These are phyloP conservation scores for Hydrotaea cyrtoneurina DNA, from an alignment of 2,888 invertebrate genomes.

Conservation along the genomic window DNA sequence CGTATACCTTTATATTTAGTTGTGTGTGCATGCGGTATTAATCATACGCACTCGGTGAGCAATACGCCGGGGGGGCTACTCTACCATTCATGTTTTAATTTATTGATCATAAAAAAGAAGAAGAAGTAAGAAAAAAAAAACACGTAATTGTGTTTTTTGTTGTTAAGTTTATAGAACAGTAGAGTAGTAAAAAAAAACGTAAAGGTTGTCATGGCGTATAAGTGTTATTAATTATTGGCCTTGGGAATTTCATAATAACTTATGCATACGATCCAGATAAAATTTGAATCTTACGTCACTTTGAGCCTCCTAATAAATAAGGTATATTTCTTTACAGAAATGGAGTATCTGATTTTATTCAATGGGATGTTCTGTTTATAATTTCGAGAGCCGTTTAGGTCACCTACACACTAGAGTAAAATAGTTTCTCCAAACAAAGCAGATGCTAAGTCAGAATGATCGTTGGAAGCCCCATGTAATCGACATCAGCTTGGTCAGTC, in stretches of 20 bases:
- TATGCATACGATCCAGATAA: conserved; percentile 13
- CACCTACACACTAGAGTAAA: no score
- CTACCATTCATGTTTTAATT: conserved; percentile 21
- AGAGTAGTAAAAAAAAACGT: no score
- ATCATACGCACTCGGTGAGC: conserved; percentile 1
- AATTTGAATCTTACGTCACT: no score
- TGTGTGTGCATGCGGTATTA: conserved; percentile 13
- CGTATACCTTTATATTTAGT: conserved; percentile 25
- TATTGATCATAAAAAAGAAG: conserved; percentile 6
- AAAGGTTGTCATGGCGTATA: background rate
- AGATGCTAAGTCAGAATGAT: no score
- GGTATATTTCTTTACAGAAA: no score
- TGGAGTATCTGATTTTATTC: no score
- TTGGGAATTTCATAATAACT: conserved; percentile 7
- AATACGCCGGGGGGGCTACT: background rate
- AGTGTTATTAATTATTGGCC: background rate
- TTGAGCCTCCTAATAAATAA: no score
- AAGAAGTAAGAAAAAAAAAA: background rate
- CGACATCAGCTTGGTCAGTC: no score
- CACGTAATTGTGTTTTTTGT: background rate
- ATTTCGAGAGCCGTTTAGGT: no score
- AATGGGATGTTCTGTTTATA: no score
- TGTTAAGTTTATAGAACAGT: background rate
- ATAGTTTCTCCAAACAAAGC: no score
- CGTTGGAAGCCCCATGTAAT: no score